Evolutionary conservation across 2,113 vertebrate genomes (phyloP).

Genomic region (Cathartes aura): DNA sequence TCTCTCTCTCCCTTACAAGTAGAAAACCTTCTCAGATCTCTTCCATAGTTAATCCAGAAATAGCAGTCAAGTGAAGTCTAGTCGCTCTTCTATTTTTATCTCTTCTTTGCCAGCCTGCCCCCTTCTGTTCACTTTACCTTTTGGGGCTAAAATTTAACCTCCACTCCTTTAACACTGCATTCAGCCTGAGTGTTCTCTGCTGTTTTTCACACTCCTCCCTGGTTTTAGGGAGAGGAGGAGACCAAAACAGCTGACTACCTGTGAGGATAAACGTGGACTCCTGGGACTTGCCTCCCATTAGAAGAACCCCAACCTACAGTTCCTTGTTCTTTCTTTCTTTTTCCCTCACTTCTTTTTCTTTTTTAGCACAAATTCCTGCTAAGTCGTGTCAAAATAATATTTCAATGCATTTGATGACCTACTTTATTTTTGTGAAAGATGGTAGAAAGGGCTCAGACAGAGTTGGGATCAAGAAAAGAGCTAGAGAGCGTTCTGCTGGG

Average conservation of each 20-base stretch:
- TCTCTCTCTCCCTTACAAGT: not conserved
- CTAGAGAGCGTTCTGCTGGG: not conserved
- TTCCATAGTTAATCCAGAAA: conserved; percentile 19
- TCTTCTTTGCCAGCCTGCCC: conserved; percentile 7
- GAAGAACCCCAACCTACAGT: not conserved
- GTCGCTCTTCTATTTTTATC: conserved; percentile 47
- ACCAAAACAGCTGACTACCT: not conserved
- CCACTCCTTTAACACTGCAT: not conserved
- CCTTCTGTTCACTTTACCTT: conserved; percentile 9
- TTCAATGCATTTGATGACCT: not conserved
- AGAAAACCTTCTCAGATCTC: conserved; percentile 1
- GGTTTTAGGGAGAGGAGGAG: not conserved
- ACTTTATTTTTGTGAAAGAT: not conserved
- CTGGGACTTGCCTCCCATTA: not conserved
- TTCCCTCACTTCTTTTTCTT: not conserved
- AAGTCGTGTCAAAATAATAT: not conserved
- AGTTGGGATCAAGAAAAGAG: not conserved
- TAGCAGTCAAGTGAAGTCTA: conserved; percentile 33
- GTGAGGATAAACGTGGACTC: not conserved
- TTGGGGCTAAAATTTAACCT: not conserved
- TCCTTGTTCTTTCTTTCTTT: not conserved
- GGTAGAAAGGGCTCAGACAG: not conserved
- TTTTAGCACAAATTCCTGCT: not conserved
- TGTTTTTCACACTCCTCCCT: not conserved
- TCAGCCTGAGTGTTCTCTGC: not conserved